A percentile compares a stretch with the other conserved stretches of the same genome.
Evolutionary conservation across 2,797 vertebrate genomes (phyloP).

Genomic region (Tokudaia tokunoshimensis): DNA sequence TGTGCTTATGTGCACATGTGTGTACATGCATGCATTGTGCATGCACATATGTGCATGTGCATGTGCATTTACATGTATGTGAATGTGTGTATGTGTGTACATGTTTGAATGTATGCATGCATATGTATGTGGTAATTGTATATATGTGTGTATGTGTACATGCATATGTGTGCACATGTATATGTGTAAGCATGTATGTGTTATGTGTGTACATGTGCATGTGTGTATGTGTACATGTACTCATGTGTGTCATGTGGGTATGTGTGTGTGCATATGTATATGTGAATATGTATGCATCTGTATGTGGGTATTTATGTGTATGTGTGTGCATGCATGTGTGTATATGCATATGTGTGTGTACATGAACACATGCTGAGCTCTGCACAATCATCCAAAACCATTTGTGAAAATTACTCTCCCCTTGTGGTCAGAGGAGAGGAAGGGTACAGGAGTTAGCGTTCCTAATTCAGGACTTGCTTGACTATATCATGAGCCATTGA

Average conservation of each 20-base stretch:
- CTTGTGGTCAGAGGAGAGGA: not conserved
- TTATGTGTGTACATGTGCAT: not conserved
- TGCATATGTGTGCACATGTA: not conserved
- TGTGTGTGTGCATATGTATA: not conserved
- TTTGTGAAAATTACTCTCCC: not conserved
- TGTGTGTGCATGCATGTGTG: not conserved
- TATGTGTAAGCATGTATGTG: too few species aligned
- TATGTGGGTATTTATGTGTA: too few species aligned
- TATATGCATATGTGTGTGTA: not conserved
- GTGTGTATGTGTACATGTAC: too few species aligned
- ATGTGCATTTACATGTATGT: not conserved
- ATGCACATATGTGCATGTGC: not conserved
- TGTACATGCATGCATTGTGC: not conserved
- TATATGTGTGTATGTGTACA: not conserved
- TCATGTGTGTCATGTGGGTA: not conserved
- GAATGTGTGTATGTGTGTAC: not conserved
- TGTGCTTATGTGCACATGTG: too few species aligned
- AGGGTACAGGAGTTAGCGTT: not conserved
- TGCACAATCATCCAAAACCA: not conserved
- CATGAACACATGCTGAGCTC: not conserved
- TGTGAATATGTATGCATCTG: not conserved
- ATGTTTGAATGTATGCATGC: not conserved
- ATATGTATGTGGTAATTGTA: not conserved
- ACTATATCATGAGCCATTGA: not conserved
- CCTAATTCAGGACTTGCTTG: not conserved